Percentiles rank a stretch among this genome's conserved stretches.
phyloP scores from a whole-genome alignment of 2,797 vertebrate species.

The Thunnus albacares region DNA sequence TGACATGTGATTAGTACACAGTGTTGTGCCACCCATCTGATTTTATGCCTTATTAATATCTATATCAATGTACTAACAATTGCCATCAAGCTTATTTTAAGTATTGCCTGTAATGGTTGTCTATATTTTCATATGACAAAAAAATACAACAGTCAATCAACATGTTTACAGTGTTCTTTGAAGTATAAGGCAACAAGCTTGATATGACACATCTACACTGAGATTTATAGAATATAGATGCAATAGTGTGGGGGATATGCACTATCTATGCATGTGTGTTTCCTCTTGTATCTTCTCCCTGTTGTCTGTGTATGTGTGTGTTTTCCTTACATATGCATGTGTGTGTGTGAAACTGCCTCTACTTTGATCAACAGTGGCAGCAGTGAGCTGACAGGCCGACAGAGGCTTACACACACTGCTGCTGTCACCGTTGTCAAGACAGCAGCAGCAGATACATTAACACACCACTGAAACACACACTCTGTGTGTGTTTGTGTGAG shows the following conservation, averaged over 20 bases:
- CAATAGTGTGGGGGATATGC: background rate
- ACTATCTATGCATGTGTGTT: background rate
- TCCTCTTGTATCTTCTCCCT: background rate
- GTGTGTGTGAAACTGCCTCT: background rate
- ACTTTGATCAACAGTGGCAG: constrained; percentile 42
- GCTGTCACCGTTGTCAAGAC: constrained; percentile 27
- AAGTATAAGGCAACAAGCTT: constrained; percentile 6
- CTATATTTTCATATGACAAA: background rate
- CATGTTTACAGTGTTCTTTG: background rate
- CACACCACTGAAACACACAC: background rate
- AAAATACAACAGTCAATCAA: background rate
- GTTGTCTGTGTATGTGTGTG: background rate
- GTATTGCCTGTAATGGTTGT: no score
- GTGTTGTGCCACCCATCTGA: no score
- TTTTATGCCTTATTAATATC: no score
- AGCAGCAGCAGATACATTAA: constrained; percentile 1
- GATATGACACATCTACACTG: constrained; percentile 9
- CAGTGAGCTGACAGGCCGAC: constrained; percentile 36
- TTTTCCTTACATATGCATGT: background rate
- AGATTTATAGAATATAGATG: constrained; percentile 12
- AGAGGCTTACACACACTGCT: constrained; percentile 22
- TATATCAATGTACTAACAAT: background rate
- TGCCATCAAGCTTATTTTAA: background rate
- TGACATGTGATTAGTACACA: no score
- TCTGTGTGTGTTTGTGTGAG: background rate